Conservation (phyloP, 2,888 invertebrate genomes). For the Sarcophaga variegata region DNA sequence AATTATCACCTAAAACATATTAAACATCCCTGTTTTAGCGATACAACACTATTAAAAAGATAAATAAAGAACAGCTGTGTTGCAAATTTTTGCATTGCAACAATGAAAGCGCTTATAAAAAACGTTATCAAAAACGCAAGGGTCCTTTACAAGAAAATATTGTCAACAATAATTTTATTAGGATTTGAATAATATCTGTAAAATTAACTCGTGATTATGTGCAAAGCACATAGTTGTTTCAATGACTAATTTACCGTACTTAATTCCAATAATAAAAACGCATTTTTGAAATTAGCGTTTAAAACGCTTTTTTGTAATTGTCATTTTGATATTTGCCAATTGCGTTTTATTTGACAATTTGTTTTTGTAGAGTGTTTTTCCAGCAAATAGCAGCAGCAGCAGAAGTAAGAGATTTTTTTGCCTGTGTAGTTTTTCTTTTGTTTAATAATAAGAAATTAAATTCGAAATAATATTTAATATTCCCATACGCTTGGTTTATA, state of each 20-base stretch:
- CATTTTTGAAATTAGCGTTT: no score
- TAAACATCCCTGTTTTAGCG: not conserved
- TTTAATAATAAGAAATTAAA: conserved; percentile 9
- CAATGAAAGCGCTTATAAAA: no score
- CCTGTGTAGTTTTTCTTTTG: conserved; percentile 24
- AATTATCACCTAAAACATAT: no score
- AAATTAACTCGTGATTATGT: no score
- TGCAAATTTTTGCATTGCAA: not conserved
- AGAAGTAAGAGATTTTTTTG: conserved; percentile 25
- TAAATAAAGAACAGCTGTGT: conserved; percentile 31
- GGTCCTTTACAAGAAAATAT: no score
- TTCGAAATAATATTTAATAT: not conserved
- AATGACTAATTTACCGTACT: no score
- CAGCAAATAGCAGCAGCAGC: conserved; percentile 34
- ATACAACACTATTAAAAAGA: not conserved
- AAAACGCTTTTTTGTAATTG: not conserved
- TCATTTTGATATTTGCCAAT: conserved; percentile 20
- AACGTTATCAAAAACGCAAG: no score
- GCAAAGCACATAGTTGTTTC: no score
- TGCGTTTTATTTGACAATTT: conserved; percentile 39
- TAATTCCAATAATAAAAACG: no score
- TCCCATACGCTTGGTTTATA: not conserved
- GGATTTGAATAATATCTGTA: no score
- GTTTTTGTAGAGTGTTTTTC: conserved; percentile 58
- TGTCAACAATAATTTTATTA: no score